phyloP scores from a whole-genome alignment of 2,888 invertebrate species.

The Eulithis testata region DNA sequence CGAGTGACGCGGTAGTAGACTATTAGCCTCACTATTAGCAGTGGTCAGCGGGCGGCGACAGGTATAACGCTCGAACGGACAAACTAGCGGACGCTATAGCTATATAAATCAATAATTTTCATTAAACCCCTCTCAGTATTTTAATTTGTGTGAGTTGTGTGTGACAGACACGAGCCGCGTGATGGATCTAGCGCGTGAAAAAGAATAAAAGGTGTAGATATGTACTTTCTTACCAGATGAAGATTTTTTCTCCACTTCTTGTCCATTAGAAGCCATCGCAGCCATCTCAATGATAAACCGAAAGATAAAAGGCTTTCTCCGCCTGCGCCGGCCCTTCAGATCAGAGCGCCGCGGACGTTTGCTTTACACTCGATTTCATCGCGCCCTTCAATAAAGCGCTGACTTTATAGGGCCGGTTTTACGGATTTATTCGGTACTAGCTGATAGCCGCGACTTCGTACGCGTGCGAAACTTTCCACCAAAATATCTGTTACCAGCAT shows the following conservation, averaged over 20 bases:
- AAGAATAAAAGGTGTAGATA: no score
- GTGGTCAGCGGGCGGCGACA: constrained; percentile 3
- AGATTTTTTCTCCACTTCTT: background rate
- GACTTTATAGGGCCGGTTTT: constrained; percentile 29
- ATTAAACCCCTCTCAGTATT: no score
- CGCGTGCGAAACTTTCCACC: no score
- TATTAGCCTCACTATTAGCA: constrained; percentile 11
- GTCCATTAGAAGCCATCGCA: constrained; percentile 16
- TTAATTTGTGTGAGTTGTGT: no score
- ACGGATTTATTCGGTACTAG: constrained; percentile 23
- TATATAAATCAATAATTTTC: background rate
- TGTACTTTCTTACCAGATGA: background rate
- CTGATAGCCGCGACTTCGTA: background rate
- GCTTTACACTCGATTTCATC: constrained; percentile 41
- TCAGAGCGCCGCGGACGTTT: constrained; percentile 19
- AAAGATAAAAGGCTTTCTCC: constrained; percentile 51
- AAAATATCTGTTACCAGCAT: no score
- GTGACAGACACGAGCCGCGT: no score
- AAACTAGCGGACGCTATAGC: background rate
- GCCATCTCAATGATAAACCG: constrained; percentile 56
- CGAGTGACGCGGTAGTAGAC: constrained; percentile 1
- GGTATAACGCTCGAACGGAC: constrained; percentile 2
- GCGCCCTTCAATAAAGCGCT: constrained; percentile 35
- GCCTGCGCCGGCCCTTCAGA: constrained; percentile 17
- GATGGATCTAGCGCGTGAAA: no score